A percentile compares a stretch with the other conserved stretches of the same genome.
These are phyloP conservation scores for Orchestes rusci DNA, from an alignment of 2,888 invertebrate genomes.

Conservation along the genomic window DNA sequence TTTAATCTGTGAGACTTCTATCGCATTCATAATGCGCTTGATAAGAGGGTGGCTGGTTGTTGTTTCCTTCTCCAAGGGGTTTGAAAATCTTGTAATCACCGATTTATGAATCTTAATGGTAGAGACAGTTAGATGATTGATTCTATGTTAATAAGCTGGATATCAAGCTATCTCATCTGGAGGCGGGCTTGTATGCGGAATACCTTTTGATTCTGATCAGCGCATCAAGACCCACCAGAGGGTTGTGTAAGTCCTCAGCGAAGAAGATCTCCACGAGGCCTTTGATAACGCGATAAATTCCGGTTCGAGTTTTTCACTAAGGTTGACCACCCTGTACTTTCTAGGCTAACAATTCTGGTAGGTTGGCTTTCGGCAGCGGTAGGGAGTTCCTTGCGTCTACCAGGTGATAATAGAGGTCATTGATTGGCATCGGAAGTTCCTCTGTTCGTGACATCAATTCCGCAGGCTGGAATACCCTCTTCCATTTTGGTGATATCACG, in stretches of 20 bases:
- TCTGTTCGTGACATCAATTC: conserved; percentile 5
- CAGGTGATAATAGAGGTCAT: conserved; percentile 8
- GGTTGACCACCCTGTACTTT: conserved; percentile 18
- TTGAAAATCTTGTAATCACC: conserved; percentile 12
- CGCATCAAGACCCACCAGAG: conserved; percentile 11
- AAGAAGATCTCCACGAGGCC: conserved; percentile 13
- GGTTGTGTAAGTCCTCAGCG: conserved; percentile 13
- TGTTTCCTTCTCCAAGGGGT: conserved; percentile 8
- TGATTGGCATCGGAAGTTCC: conserved; percentile 8
- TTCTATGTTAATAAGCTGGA: conserved; percentile 8
- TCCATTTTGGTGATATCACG: conserved; percentile 27
- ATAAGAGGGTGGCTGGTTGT: conserved; percentile 15
- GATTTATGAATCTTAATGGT: conserved; percentile 18
- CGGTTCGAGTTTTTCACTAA: conserved; percentile 6
- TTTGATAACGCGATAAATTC: conserved; percentile 6
- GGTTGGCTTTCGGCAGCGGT: conserved; percentile 9
- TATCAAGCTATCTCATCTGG: conserved; percentile 8
- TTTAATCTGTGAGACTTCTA: conserved; percentile 14
- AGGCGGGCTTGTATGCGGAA: conserved; percentile 6
- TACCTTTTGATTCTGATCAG: conserved; percentile 2
- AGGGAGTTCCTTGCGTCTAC: too few relatives aligned
- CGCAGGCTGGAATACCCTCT: conserved; percentile 29
- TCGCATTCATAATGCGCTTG: conserved; percentile 23
- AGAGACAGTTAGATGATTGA: conserved; percentile 8
- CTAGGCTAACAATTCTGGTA: conserved; percentile 19